These are phyloP conservation scores for Hydractinia echinata DNA, from an alignment of 30 jellyfish, hydroid and myxozoan species.

Conservation along the genomic window DNA sequence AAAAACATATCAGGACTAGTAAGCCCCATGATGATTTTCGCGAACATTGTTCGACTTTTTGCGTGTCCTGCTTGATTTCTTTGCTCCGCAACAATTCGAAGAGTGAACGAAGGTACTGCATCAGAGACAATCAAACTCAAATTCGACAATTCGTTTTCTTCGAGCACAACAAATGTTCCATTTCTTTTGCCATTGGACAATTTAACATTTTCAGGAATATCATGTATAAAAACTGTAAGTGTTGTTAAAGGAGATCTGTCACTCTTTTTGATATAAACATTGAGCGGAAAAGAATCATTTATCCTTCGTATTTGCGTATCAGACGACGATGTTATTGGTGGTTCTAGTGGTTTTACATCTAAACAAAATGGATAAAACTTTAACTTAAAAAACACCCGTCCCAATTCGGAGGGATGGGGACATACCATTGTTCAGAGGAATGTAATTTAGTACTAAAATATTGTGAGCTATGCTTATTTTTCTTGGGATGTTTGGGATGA, in stretches of 20 bases:
- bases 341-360: slow-evolving; percentile 1
- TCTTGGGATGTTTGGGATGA: too few species aligned
- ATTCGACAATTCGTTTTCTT: not conserved
- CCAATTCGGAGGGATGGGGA: too few species aligned
- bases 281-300: not conserved
- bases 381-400: not conserved
- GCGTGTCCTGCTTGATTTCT: not conserved
- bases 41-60: not conserved
- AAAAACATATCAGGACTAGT: not conserved
- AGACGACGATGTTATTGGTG: not conserved
- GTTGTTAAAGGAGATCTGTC: not conserved
- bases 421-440: too few species aligned
- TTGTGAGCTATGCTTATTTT: too few species aligned
- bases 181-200: not conserved
- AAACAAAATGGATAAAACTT: not conserved
- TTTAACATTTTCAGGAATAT: not conserved
- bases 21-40: not conserved
- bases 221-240: not conserved
- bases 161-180: not conserved
- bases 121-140: not conserved
- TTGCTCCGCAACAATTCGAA: not conserved
- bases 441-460: too few species aligned
- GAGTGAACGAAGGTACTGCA: not conserved
- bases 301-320: not conserved
- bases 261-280: not conserved